phyloP scores from a whole-genome alignment of 2,797 vertebrate species.

The Phaenicophaeus curvirostris region DNA sequence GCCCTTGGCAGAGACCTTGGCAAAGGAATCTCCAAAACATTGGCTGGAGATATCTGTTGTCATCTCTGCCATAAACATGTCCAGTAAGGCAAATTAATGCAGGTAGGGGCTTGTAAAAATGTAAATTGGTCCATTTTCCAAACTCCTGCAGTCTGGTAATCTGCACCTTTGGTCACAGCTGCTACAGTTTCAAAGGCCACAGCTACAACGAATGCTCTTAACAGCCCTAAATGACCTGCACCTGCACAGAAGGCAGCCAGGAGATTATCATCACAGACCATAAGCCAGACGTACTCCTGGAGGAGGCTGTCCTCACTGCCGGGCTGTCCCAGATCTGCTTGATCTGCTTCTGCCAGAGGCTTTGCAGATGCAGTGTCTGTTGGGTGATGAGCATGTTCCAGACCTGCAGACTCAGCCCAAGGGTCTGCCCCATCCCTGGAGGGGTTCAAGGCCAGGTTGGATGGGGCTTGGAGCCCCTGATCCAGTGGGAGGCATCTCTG shows the following conservation, averaged over 20 bases:
- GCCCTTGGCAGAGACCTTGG: neutral
- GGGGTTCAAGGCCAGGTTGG: too few relatives aligned
- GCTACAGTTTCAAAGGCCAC: too few relatives aligned
- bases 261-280: rapidly evolving
- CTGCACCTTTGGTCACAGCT: neutral
- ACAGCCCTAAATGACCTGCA: neutral
- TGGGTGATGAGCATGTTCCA: rapidly evolving
- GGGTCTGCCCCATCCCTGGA: too few relatives aligned
- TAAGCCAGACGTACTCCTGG: rapidly evolving
- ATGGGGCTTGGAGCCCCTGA: too few relatives aligned
- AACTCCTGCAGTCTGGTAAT: neutral
- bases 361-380: rapidly evolving
- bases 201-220: neutral
- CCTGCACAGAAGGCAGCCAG: neutral
- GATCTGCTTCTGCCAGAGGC: rapidly evolving
- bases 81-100: neutral
- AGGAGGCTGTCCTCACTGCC: neutral
- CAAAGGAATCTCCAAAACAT: neutral
- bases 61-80: neutral
- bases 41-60: neutral
- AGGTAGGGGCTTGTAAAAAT: neutral
- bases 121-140: neutral
- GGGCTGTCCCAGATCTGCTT: too few relatives aligned
- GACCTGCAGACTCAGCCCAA: neutral
- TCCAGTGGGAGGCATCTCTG: too few relatives aligned